phyloP scores from a whole-genome alignment of 2,797 vertebrate genomes.

The Sebastes paucispinis region DNA sequence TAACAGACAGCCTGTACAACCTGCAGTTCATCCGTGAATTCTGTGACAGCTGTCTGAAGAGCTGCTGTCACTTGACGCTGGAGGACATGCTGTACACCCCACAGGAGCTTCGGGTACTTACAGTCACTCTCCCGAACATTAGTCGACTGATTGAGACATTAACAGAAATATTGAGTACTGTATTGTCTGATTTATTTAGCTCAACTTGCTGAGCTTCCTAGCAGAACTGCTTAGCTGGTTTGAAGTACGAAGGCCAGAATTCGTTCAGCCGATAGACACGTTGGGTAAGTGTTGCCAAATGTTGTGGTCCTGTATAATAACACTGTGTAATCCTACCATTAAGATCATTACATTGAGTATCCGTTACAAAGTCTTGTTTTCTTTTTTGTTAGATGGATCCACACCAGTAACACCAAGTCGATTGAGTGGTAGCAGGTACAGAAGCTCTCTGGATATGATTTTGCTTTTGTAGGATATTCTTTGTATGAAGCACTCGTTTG shows the following conservation, averaged over 20 bases:
- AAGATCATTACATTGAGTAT: background rate
- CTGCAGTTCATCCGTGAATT: constrained; percentile 91
- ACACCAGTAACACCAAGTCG: constrained; percentile 53
- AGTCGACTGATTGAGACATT: background rate
- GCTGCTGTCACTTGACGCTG: constrained; percentile 88
- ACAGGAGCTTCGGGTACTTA: constrained; percentile 84
- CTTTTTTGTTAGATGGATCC: constrained; percentile 65
- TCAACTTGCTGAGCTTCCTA: constrained; percentile 88
- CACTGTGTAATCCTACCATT: background rate
- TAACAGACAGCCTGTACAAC: constrained; percentile 90
- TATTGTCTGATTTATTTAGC: constrained; percentile 66
- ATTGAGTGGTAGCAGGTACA: constrained; percentile 74
- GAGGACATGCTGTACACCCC: constrained; percentile 91
- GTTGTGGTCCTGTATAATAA: background rate
- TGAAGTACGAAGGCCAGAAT: constrained; percentile 88
- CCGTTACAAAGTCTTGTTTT: constrained; percentile 1
- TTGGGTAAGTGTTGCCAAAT: constrained; percentile 64
- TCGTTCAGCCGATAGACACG: constrained; percentile 84
- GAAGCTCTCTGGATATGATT: background rate
- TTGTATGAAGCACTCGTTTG: constrained; percentile 1
- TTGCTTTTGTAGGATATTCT: background rate
- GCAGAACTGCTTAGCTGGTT: constrained; percentile 91
- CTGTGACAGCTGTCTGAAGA: constrained; percentile 87
- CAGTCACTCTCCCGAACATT: background rate
- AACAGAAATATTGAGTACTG: background rate